These are phyloP conservation scores for Acanthurus tractus DNA, from an alignment of 2,797 vertebrate genomes.

Conservation along the genomic window DNA sequence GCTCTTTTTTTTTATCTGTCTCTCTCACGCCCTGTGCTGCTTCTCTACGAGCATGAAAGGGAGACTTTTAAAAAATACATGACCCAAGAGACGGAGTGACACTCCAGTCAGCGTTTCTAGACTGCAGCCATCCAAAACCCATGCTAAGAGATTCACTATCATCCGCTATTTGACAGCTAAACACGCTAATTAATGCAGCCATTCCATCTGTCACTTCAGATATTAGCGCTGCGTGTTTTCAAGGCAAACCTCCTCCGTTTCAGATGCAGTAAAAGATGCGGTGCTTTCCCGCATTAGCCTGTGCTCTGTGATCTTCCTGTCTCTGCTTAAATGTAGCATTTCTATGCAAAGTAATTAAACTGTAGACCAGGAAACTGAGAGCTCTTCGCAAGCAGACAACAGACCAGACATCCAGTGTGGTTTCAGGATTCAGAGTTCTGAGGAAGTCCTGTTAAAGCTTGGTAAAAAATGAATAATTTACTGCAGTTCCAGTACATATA, in stretches of 20 bases:
- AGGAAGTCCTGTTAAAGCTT: constrained; percentile 26
- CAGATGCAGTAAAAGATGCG: neutral
- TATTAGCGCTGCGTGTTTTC: constrained; percentile 28
- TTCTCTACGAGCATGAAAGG: constrained; percentile 34
- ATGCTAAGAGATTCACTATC: constrained; percentile 44
- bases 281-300: neutral
- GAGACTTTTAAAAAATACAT: constrained; percentile 71
- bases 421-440: constrained; percentile 32
- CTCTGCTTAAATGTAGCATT: neutral
- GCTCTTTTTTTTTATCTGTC: neutral
- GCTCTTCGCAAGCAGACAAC: constrained; percentile 4
- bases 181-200: constrained; percentile 43
- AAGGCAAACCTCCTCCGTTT: constrained; percentile 7
- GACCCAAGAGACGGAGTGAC: constrained; percentile 57
- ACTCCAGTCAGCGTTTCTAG: constrained; percentile 55
- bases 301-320: neutral
- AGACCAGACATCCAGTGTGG: constrained; percentile 18
- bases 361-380: neutral
- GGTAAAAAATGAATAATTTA: constrained; percentile 61
- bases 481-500: constrained; percentile 36
- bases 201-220: constrained; percentile 49
- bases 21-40: constrained; percentile 16
- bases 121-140: constrained; percentile 10
- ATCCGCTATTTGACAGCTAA: constrained; percentile 39
- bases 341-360: neutral